phyloP scores from a whole-genome alignment of 2,888 invertebrate genomes.

The Lasioglossum marginatum region DNA sequence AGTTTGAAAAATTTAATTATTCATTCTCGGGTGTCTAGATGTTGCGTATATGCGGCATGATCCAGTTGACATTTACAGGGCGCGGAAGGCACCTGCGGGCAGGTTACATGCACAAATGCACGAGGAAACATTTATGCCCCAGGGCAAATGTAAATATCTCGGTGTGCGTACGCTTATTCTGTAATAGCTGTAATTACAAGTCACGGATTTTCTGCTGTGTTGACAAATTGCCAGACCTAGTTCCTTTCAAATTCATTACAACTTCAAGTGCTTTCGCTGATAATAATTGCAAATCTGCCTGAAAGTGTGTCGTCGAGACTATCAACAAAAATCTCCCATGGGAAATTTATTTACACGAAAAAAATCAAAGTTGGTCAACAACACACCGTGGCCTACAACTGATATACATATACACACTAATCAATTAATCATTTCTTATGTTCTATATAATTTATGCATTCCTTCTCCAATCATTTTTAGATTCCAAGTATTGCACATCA shows the following conservation, averaged over 20 bases:
- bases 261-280: conserved; percentile 1
- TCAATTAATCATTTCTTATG: background rate
- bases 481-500: background rate
- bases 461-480: background rate
- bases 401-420: no score
- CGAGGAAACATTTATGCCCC: conserved; percentile 39
- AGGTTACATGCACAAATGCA: conserved; percentile 45
- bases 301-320: background rate
- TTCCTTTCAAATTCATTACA: conserved; percentile 6
- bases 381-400: no score
- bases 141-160: conserved; percentile 44
- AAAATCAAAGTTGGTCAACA: background rate
- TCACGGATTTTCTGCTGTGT: background rate
- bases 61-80: conserved; percentile 48
- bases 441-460: background rate
- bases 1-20: background rate
- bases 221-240: conserved; percentile 21
- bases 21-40: conserved; percentile 32
- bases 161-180: conserved; percentile 11
- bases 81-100: conserved; percentile 54
- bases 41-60: conserved; percentile 17
- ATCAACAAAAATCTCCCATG: background rate
- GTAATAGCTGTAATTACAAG: conserved; percentile 21
- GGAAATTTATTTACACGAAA: background rate
- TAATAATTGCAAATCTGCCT: background rate